Base-by-base conservation (phyloP, 2,888 invertebrate genomes). In the Agrypnus murinus region DNA sequence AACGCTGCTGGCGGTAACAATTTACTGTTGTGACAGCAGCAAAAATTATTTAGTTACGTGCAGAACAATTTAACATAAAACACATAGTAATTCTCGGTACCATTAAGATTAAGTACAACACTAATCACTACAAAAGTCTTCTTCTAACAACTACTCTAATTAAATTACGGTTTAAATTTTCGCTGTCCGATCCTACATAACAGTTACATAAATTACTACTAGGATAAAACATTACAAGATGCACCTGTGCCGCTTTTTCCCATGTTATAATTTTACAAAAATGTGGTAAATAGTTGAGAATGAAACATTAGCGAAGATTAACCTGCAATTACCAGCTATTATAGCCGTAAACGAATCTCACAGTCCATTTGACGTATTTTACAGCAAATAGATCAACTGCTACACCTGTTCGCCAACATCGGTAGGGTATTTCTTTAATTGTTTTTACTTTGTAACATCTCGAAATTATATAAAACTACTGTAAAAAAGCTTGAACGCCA, bases 261-360 rank as follows among this genome's bases (percentile, higher is more conserved):
- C 71, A 48, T 70, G 72, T 77, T 77, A 80, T 80, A 79, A 81
- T 82, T 83, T 82, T 76, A 78, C 80, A 83, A 82, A 84, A 82
- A 83, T 83, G 83, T 80, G 77, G 83, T 82, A 82, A 82, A 83
- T 82, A 78, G 80, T 80, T 74, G 65, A 77, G 79, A 82, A 81
- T 80, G 81, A 79, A 79, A 75, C 82, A 81, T 80, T 79, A 78
- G 79, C 75, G 78, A 75, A 76, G 77, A 80, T 81, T 80, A 79
- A 78, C 76, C 71, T 62, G 81, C 78, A 83, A 84, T 84, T 83
- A 83, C 77, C 77, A 77, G 78, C 82, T 79, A 83, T 83, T 84
- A 83, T 75, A 75, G 78, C 76, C 74, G 77, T 78, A 74, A 79
- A 79, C 77, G 77, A 79, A 79, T 79, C 80, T 78, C 73, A 74